Conservation (phyloP, 2,888 invertebrate genomes). For the Eucera pruinosa region DNA sequence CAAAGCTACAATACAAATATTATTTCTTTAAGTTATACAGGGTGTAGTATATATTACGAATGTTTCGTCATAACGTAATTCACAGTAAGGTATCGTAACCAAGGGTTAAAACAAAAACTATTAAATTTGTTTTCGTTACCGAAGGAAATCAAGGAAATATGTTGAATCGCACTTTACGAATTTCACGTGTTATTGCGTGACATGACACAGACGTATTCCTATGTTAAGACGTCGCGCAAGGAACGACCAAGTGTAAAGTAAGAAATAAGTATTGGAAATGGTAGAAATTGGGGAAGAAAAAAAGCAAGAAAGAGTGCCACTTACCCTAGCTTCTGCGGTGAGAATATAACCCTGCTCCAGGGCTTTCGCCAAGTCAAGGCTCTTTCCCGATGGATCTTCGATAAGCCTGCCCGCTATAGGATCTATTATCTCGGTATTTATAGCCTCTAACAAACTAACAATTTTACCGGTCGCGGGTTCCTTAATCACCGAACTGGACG, state of each 20-base stretch:
- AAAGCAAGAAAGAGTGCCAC: conserved; percentile 83
- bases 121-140: too few relatives aligned
- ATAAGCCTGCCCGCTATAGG: conserved; percentile 90
- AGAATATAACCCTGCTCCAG: conserved; percentile 94
- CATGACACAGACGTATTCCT: too few relatives aligned
- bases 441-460: conserved; percentile 90
- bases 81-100: too few relatives aligned
- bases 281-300: conserved; percentile 44
- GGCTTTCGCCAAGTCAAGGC: conserved; percentile 92
- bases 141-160: too few relatives aligned
- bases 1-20: too few relatives aligned
- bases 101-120: too few relatives aligned
- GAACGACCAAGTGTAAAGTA: conserved; percentile 34
- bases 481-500: conserved; percentile 93
- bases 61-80: too few relatives aligned
- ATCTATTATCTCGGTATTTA: conserved; percentile 90
- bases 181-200: too few relatives aligned
- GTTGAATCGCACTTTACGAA: too few relatives aligned
- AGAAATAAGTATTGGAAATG: conserved; percentile 41
- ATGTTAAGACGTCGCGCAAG: conserved; percentile 24
- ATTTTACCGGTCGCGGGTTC: conserved; percentile 91
- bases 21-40: too few relatives aligned
- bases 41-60: too few relatives aligned
- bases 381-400: conserved; percentile 86
- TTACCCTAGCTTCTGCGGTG: conserved; percentile 97